Evolutionary conservation across 2,888 invertebrate species (phyloP).

Genomic region (Plebejus anna): DNA sequence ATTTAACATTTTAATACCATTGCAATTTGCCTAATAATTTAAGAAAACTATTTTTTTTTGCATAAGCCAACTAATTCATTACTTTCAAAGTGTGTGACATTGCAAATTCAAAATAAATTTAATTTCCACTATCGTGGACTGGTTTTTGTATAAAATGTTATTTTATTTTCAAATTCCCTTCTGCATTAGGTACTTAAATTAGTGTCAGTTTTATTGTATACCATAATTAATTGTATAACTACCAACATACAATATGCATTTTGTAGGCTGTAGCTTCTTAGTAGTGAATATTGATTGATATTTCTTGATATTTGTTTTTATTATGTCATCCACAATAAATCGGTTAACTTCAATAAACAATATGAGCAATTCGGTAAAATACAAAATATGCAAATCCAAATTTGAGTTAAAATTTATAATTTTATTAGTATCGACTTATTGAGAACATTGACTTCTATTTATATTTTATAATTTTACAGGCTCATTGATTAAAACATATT

Average conservation of each 20-base stretch:
- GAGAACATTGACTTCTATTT: not conserved
- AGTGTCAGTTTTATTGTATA: not conserved
- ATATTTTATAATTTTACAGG: not conserved
- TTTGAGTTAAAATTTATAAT: no score
- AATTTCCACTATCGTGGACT: constrained; percentile 69
- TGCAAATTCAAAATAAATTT: constrained; percentile 70
- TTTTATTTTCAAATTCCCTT: constrained; percentile 31
- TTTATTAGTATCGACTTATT: no score
- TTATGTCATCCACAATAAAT: no score
- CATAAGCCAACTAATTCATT: not conserved
- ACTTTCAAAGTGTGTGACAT: constrained; percentile 43
- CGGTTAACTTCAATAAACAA: no score
- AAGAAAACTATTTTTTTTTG: not conserved
- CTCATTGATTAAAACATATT: not conserved
- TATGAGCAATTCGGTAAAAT: no score
- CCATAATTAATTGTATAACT: no score
- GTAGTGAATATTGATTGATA: no score
- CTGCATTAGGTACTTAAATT: not conserved
- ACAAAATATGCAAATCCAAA: no score
- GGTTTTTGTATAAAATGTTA: constrained; percentile 50
- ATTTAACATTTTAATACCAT: not conserved
- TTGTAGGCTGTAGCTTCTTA: no score
- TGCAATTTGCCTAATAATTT: not conserved
- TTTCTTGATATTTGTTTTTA: no score
- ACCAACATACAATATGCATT: no score